Evolutionary conservation across 2,797 vertebrate genomes (phyloP), one percentile per base, ranked within the genome.

Genomic region (Hydrolagus colliei): DNA sequence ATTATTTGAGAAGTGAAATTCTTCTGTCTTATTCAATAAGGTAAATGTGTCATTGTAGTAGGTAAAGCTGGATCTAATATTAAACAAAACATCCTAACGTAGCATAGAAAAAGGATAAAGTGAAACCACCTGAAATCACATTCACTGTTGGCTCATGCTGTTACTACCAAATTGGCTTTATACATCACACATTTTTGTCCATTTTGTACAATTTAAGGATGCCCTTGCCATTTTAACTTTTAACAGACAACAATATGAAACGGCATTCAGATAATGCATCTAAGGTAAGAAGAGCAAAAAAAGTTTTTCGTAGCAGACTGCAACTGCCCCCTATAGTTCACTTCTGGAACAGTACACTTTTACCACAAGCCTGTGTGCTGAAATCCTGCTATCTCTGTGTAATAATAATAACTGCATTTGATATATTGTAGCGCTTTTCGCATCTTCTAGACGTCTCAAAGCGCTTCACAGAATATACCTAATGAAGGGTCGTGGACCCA

Each of bases 261-360:
- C 14, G 0, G 16, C 4, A 32, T 41, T 41, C 32, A 82, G 22
- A 82, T 35, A 4, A 2, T 11, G 63, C 11, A 32, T 52, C 41
- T 52, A 16, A 80, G 7, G 35, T 32, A 41, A 32, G 63, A 68
- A 18, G 14, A 35, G 10, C 18, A 52, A 52, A 27, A 32, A 18
- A 6, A 82, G 35, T 18, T 41, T 32, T 63, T 82, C 22, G 27
- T 68, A 11, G 32, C 16, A 82, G 32, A 82, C 32, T 68, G 63
- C 79, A 82, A 82, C 63, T 82, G 63, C 65, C 79, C 79, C 79
- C 63, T 82, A 12, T 8, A 82, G 79, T 63, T 16, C 32, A 68
- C 9, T 20, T 7, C 27, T 80, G 78, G 11, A 6, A 7, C 61
- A 67, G 16, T 32, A 82, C 2, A 52, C 6, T 3, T 52, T 3